These are phyloP conservation scores for Caenorhabditis wallacei DNA, from an alignment of 2,888 invertebrate species.

Conservation along the genomic window DNA sequence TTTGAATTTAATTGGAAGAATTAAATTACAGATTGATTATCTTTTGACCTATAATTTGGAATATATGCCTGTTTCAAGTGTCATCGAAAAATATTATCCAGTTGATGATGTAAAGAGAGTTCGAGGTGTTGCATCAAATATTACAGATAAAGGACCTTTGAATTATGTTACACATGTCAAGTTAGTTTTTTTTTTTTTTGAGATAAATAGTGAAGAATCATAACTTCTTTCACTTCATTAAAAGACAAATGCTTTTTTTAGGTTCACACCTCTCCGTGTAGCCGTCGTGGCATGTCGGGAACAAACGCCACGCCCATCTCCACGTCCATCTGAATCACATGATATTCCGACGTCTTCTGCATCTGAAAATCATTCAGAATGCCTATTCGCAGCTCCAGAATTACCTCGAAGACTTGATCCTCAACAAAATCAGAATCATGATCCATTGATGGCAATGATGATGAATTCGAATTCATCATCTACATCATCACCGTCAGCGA, in stretches of 20 bases:
- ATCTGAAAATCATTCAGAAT: not conserved
- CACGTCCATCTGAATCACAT: conserved; percentile 46
- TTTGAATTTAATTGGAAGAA: not conserved
- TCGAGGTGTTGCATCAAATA: conserved; percentile 61
- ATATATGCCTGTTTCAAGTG: conserved; percentile 48
- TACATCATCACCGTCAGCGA: conserved; percentile 9
- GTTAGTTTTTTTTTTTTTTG: conserved; percentile 21
- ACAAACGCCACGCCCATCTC: conserved; percentile 42
- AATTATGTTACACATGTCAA: conserved; percentile 64
- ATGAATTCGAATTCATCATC: conserved; percentile 14
- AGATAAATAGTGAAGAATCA: too few species aligned
- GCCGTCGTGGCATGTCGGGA: conserved; percentile 80
- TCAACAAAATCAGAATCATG: conserved; percentile 39
- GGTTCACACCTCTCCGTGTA: conserved; percentile 81
- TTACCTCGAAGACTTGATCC: conserved; percentile 19
- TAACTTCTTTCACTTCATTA: too few species aligned
- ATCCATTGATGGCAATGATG: conserved; percentile 25
- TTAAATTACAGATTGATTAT: conserved; percentile 59
- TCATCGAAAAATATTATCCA: conserved; percentile 42
- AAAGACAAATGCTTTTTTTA: conserved; percentile 20
- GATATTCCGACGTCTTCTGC: conserved; percentile 31
- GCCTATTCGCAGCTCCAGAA: conserved; percentile 13
- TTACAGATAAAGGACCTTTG: conserved; percentile 69
- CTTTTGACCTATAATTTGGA: conserved; percentile 50
- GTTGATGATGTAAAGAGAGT: conserved; percentile 53